Conservation (phyloP, 2,797 vertebrate genomes). For the Hoplostethus atlanticus region DNA sequence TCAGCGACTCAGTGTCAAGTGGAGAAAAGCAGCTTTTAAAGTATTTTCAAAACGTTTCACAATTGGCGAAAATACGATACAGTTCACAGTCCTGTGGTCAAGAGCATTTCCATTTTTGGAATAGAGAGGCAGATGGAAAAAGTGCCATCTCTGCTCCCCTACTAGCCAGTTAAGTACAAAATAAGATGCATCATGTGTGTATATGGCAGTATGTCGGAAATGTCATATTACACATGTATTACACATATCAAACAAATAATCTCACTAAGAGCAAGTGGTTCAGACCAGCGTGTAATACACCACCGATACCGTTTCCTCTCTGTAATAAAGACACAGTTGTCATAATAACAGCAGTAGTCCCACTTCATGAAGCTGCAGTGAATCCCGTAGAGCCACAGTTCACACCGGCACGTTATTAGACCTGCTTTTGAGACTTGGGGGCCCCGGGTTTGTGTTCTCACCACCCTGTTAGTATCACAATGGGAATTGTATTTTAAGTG, state of each 20-base stretch:
- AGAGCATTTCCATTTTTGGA: neutral
- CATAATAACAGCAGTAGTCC: neutral
- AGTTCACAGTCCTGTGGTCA: neutral
- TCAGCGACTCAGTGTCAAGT: too few relatives aligned
- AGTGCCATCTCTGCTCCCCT: neutral
- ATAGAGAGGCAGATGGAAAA: neutral
- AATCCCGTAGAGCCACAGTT: neutral
- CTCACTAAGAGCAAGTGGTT: too few relatives aligned
- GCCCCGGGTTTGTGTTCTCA: slow-evolving; percentile 35
- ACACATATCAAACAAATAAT: too few relatives aligned
- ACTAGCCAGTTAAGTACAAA: neutral
- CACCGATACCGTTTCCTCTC: neutral
- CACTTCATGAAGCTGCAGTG: slow-evolving; percentile 10
- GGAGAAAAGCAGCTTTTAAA: too few relatives aligned
- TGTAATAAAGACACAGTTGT: neutral
- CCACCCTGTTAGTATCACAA: slow-evolving; percentile 36
- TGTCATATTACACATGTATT: neutral
- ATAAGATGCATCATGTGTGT: neutral
- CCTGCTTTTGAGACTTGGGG: slow-evolving; percentile 27
- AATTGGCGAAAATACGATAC: neutral
- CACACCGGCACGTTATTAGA: neutral
- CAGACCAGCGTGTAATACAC: too few relatives aligned
- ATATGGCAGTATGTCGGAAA: neutral
- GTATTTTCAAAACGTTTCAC: neutral
- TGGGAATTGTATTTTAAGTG: slow-evolving; percentile 60